Conservation (phyloP, 1,140 invertebrate species). For the Magallana ariakensis region DNA sequence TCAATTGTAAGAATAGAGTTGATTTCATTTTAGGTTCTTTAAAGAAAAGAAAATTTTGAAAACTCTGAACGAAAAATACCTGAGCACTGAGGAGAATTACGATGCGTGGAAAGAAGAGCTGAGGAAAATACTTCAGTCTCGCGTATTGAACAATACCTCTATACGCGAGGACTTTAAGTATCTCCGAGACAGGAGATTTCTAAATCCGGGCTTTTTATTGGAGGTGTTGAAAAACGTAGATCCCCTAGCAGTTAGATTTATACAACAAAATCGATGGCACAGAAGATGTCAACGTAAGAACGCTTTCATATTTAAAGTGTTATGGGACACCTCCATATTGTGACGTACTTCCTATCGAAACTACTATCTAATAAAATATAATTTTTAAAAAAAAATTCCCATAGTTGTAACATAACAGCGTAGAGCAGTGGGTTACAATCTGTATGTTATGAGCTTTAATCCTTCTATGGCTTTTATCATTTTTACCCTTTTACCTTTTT, state of each 20-base stretch:
- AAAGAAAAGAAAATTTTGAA: not conserved
- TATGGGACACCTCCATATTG: too few species aligned
- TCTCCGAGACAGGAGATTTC: not conserved
- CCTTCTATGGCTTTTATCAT: too few species aligned
- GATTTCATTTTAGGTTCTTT: not conserved
- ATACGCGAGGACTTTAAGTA: not conserved
- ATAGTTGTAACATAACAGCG: too few species aligned
- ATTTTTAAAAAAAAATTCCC: too few species aligned
- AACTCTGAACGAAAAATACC: not conserved
- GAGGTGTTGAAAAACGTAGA: not conserved
- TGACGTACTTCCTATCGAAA: too few species aligned
- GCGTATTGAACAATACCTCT: not conserved
- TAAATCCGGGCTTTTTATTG: slow-evolving; percentile 10
- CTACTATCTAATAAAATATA: too few species aligned
- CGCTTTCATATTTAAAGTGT: too few species aligned
- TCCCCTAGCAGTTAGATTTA: not conserved
- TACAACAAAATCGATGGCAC: not conserved
- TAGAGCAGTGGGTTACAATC: too few species aligned
- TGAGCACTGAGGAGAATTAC: not conserved
- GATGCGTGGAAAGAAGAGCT: not conserved
- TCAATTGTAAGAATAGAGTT: too few species aligned
- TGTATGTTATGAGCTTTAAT: too few species aligned
- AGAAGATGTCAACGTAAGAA: not conserved
- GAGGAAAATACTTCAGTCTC: not conserved
- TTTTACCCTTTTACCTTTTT: too few species aligned